These are phyloP conservation scores for Penaeus monodon DNA, from an alignment of 2,888 invertebrate species.

Conservation along the genomic window DNA sequence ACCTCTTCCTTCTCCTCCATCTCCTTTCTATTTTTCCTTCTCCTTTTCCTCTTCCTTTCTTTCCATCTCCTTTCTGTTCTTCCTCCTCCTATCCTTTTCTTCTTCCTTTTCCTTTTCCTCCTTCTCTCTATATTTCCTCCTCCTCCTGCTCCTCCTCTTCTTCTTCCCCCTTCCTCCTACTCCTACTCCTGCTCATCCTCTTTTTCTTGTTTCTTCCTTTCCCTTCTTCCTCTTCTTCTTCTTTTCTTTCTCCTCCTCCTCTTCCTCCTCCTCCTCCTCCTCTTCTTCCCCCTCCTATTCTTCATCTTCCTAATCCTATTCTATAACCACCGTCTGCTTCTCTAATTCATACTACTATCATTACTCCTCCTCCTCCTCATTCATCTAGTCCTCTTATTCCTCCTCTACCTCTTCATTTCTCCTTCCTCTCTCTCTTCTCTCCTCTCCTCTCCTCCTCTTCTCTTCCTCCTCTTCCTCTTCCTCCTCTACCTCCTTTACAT, in stretches of 20 bases:
- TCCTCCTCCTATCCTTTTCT: not conserved
- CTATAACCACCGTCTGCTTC: too few relatives aligned
- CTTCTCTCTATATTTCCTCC: not conserved
- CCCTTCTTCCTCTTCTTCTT: not conserved
- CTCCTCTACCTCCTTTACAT: not conserved
- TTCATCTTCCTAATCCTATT: too few relatives aligned
- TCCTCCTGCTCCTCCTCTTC: not conserved
- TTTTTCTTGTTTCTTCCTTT: not conserved
- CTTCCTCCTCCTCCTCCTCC: not conserved
- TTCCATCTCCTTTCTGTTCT: not conserved
- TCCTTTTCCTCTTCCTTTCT: not conserved
- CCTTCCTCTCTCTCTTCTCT: not conserved
- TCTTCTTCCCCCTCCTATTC: not conserved
- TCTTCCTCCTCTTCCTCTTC: not conserved
- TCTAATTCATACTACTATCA: not conserved
- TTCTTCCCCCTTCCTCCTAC: not conserved
- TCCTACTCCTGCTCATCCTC: not conserved
- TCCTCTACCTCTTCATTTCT: not conserved
- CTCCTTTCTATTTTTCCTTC: not conserved
- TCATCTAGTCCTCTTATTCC: not conserved
- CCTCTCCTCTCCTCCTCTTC: not conserved
- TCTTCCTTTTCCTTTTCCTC: not conserved
- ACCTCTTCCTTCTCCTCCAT: not conserved
- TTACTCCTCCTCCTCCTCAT: not conserved
- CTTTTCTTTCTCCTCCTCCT: not conserved